Base-by-base conservation (phyloP, 2,888 invertebrate species). In the Chelonus formosanus region DNA sequence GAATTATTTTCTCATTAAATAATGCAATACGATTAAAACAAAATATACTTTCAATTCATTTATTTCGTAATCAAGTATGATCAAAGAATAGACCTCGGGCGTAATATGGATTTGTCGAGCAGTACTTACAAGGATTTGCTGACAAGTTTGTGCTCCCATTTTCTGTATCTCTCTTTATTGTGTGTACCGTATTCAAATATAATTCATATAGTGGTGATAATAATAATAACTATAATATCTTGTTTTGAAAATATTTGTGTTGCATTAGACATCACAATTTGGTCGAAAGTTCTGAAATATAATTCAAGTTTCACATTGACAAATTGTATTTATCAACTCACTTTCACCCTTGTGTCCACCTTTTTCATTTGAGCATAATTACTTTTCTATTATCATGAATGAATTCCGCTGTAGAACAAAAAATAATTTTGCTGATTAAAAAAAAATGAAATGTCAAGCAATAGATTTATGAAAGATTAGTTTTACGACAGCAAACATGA, bases 401-500 rank as follows among this genome's bases (percentile, higher is more conserved):
- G 20, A 20, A 20, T 20, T 20, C 2, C 20, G 20, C 20, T 20
- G 20, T 20, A 20, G 20, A 20, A 20, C 2, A 2, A 20, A 20
- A 20, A 20, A 20, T 20, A 20, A 20, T 20, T 20, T 20, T 20
- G 20, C 20, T 20, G 2, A 20, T 1, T 1, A 48, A 48, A 31
- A 48, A 48, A 48, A 10, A 48, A 48, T 48, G 48, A 48, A 48
- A 48, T 43, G 60, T 50, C 36, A 40, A 31, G 52, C 8, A 48
- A 40, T 36, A 52, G 31, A 60, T 60, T 60, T 60, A 50, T n/a
- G 32, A 40, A 20, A 60, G 52, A 60, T 60, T 60, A 60, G 50
- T 60, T 60, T 60, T 52, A 52, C 60, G 52, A 60, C 50, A 52
- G 45, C 44, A 20, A 20, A 60, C 60, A 52, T 20, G 50, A 40